Percentiles rank a stretch among this genome's conserved stretches.
Conservation (phyloP, 2,888 invertebrate genomes). For the Anthoptus insignis region DNA sequence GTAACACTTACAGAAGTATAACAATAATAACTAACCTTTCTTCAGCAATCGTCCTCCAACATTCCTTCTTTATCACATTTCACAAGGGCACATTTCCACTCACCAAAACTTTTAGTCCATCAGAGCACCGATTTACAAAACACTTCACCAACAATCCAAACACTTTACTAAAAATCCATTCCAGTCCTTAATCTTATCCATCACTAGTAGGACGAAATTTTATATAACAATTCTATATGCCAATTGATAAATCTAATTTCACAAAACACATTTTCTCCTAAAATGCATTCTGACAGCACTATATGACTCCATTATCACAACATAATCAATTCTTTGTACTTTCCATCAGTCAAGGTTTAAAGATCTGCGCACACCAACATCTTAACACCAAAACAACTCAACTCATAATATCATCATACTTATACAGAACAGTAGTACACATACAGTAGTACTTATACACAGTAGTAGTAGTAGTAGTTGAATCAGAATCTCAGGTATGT, state of each 20-base stretch:
- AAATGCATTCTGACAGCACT: constrained; percentile 56
- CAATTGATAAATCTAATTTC: constrained; percentile 62
- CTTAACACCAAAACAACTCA: no score
- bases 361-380: no score
- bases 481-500: no score
- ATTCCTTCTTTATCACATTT: constrained; percentile 73
- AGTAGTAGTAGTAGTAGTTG: no score
- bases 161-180: constrained; percentile 44
- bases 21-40: constrained; percentile 73
- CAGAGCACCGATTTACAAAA: constrained; percentile 61
- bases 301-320: constrained; percentile 57
- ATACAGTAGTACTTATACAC: no score
- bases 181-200: constrained; percentile 48
- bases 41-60: constrained; percentile 58
- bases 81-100: constrained; percentile 71
- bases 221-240: constrained; percentile 32
- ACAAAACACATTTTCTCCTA: constrained; percentile 51
- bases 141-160: constrained; percentile 45
- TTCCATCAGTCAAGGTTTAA: constrained; percentile 58
- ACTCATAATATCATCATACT: no score
- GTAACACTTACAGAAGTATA: constrained; percentile 76
- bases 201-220: constrained; percentile 55
- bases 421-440: no score
- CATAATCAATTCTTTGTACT: constrained; percentile 69
- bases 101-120: constrained; percentile 48